Conservation (phyloP, 2,113 vertebrate species). For the Gobiocypris rarus region DNA sequence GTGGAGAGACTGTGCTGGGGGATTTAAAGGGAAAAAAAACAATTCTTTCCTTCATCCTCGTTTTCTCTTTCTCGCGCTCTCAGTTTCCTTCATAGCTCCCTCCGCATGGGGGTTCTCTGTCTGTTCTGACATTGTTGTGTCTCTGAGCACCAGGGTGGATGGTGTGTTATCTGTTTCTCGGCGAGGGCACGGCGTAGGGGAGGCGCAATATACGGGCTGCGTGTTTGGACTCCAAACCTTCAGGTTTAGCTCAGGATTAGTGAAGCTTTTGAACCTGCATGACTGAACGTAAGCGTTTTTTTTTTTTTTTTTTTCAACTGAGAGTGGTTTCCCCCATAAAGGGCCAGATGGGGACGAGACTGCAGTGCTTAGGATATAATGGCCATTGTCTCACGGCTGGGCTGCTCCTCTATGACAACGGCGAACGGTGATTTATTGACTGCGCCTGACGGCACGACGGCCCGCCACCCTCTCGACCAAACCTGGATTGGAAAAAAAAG, state of each 20-base stretch:
- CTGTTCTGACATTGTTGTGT: slow-evolving; percentile 51
- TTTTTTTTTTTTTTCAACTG: not conserved
- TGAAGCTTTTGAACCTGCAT: not conserved
- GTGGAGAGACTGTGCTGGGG: slow-evolving; percentile 55
- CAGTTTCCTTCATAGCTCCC: slow-evolving; percentile 5
- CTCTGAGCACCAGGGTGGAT: slow-evolving; percentile 31
- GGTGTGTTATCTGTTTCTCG: slow-evolving; percentile 41
- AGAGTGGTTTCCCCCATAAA: slow-evolving; percentile 58
- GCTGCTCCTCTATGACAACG: slow-evolving; percentile 69
- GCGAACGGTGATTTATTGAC: slow-evolving; percentile 75
- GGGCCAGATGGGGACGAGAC: slow-evolving; percentile 66
- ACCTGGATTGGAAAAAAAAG: slow-evolving; percentile 54
- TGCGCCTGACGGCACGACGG: slow-evolving; percentile 61
- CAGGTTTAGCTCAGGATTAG: slow-evolving; percentile 14
- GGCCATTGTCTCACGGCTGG: slow-evolving; percentile 76
- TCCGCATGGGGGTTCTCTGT: slow-evolving; percentile 52
- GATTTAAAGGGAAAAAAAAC: slow-evolving; percentile 47
- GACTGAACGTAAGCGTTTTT: not conserved
- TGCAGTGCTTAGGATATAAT: slow-evolving; percentile 71
- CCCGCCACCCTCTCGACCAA: slow-evolving; percentile 62
- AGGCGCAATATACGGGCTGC: not conserved
- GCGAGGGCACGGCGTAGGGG: slow-evolving; percentile 8
- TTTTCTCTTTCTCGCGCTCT: slow-evolving; percentile 32
- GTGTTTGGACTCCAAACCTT: slow-evolving; percentile 15
- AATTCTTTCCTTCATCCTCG: slow-evolving; percentile 9